Evolutionary conservation across 2,888 invertebrate species (phyloP).

Genomic region (Lycaena phlaeas): DNA sequence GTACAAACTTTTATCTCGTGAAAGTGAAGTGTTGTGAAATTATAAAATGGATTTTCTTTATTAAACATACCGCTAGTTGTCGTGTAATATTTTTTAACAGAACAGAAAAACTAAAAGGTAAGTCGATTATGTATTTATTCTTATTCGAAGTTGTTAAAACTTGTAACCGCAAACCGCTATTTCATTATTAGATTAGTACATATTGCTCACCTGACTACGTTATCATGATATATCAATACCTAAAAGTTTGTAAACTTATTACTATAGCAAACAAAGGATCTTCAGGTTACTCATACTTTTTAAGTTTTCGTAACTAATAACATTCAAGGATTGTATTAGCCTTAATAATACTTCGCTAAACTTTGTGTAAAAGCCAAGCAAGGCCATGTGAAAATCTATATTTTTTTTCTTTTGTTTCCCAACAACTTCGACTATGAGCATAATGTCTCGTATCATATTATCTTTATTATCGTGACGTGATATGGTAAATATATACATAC

Average conservation of each 20-base stretch:
- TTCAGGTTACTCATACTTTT: background rate
- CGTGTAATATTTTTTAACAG: slow-evolving; percentile 24
- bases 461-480: background rate
- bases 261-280: background rate
- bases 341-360: background rate
- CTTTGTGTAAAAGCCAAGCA: slow-evolving; percentile 2
- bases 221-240: slow-evolving; percentile 35
- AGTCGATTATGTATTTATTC: background rate
- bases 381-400: slow-evolving; percentile 4
- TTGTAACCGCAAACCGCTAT: slow-evolving; percentile 4
- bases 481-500: background rate
- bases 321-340: background rate
- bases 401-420: slow-evolving; percentile 1
- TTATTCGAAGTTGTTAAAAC: background rate
- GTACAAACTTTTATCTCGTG: slow-evolving; percentile 33
- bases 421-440: background rate
- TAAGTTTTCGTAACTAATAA: background rate
- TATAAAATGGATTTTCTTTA: slow-evolving; percentile 55
- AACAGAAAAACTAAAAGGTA: background rate
- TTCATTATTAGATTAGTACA: slow-evolving; percentile 23
- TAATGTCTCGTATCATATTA: too few species aligned
- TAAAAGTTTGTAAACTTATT: background rate
- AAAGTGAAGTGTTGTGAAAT: slow-evolving; percentile 48
- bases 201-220: slow-evolving; percentile 23
- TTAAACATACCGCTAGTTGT: slow-evolving; percentile 31